Evolutionary conservation across 2,888 invertebrate genomes (phyloP), one percentile per base, ranked within the genome.

Genomic region (Lottia gigantea): DNA sequence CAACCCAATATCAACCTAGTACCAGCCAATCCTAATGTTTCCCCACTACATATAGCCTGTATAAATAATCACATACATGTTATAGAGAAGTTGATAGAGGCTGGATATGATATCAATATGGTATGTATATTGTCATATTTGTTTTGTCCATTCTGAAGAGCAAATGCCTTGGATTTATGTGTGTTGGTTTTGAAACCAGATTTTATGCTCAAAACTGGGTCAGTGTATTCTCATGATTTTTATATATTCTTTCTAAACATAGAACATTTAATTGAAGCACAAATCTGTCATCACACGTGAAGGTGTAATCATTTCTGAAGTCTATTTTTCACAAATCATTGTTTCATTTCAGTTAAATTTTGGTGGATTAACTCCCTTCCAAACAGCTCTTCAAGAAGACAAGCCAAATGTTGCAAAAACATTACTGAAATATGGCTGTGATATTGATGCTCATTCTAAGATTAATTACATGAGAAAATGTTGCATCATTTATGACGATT

Each of bases 101-200:
- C 80, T n/a, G 86, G 84, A 11, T 81, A 81, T 73, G 80, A 87
- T 72, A 80, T 87, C 55, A 85, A 87, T 72, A 82, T 82, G 85
- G 88, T 87, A 72, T 40, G 74, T 73, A 25, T 14, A n/a, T 64
- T 14, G 8, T n/a, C 45, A 15, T 16, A 11, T 66, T 66, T 46
- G 2, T 15, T 31, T 40, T 23, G n/a, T 25, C 14, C n/a, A 14
- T 7, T 45, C 12, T 64, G 19, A 64, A 11, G 46, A 62, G 65
- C 6, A 67, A 55, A 40, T 4, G 23, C 23, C 31, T 31, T 31
- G 31, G 2, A 31, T 31, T 4, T 31, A 4, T 31, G 31, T 31
- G 31, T n/a, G n/a, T n/a, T n/a, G n/a, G n/a, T n/a, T n/a, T n/a
- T n/a, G n/a, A n/a, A n/a, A n/a, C n/a, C n/a, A n/a, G n/a, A n/a